These are phyloP conservation scores for Syngnathus typhle DNA, from an alignment of 2,113 vertebrate species.

Conservation along the genomic window DNA sequence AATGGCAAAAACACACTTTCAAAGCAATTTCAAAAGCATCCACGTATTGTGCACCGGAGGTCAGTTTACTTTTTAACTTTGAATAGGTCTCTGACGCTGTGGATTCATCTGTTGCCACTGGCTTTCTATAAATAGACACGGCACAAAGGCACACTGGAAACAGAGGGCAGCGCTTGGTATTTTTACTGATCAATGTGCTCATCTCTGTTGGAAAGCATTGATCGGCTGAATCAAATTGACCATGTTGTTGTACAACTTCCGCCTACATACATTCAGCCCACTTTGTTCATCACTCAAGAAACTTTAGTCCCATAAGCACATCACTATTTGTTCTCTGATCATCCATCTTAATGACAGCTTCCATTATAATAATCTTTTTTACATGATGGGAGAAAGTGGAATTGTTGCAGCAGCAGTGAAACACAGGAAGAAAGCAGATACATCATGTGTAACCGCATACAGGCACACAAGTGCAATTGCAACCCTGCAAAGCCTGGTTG, in stretches of 20 bases:
- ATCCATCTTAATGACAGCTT: slow-evolving; percentile 23
- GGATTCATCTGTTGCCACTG: slow-evolving; percentile 56
- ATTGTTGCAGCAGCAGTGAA: slow-evolving; percentile 36
- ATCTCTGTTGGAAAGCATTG: slow-evolving; percentile 66
- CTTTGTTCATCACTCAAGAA: background rate
- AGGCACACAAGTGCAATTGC: slow-evolving; percentile 52
- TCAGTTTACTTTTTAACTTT: slow-evolving; percentile 63
- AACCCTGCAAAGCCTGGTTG: slow-evolving; percentile 41
- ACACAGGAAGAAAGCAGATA: slow-evolving; percentile 34
- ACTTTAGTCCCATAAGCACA: slow-evolving; percentile 17
- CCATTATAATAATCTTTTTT: slow-evolving; percentile 17
- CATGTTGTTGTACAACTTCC: slow-evolving; percentile 38
- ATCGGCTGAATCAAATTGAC: slow-evolving; percentile 53
- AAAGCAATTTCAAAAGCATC: slow-evolving; percentile 39
- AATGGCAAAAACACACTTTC: slow-evolving; percentile 30
- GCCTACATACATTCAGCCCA: slow-evolving; percentile 20
- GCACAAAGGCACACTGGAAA: slow-evolving; percentile 58
- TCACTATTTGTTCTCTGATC: slow-evolving; percentile 15
- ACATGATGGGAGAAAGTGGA: background rate
- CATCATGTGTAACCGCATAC: slow-evolving; percentile 31
- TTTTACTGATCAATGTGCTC: slow-evolving; percentile 61
- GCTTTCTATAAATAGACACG: slow-evolving; percentile 63
- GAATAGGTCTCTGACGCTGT: slow-evolving; percentile 56
- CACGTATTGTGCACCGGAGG: slow-evolving; percentile 49
- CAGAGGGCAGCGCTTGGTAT: slow-evolving; percentile 49